These are phyloP conservation scores for Wiebesia pumilae DNA, from an alignment of 1,140 invertebrate species.

Conservation along the genomic window DNA sequence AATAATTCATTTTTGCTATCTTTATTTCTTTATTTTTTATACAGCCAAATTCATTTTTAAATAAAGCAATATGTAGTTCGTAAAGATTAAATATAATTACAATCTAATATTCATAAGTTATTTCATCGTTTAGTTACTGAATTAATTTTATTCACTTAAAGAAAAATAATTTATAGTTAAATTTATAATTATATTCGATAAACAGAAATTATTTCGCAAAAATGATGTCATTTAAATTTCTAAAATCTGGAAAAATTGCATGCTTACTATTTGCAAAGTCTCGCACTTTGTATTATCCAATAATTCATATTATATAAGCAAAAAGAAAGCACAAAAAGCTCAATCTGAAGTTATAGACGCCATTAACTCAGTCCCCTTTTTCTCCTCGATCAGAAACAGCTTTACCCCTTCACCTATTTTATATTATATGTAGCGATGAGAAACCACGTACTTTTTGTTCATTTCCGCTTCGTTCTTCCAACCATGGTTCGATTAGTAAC, in stretches of 20 bases:
- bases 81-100: too few relatives aligned
- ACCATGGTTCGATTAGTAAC: slow-evolving; percentile 2
- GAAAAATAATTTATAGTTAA: too few relatives aligned
- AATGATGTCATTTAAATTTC: not conserved
- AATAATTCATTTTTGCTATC: too few relatives aligned
- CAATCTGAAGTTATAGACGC: not conserved
- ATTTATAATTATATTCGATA: too few relatives aligned
- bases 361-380: slow-evolving; percentile 18
- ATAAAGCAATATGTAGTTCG: too few relatives aligned
- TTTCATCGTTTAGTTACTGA: too few relatives aligned
- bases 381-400: slow-evolving; percentile 7
- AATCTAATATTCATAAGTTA: too few relatives aligned
- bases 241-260: not conserved
- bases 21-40: too few relatives aligned
- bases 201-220: too few relatives aligned
- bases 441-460: not conserved
- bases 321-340: not conserved
- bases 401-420: not conserved
- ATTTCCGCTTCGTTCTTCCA: not conserved
- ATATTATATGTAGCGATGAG: not conserved
- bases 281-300: not conserved
- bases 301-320: not conserved
- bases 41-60: too few relatives aligned
- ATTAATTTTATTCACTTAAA: too few relatives aligned
- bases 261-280: slow-evolving; percentile 3